Conservation (phyloP, 2,113 vertebrate species). For the Labeo catla region DNA sequence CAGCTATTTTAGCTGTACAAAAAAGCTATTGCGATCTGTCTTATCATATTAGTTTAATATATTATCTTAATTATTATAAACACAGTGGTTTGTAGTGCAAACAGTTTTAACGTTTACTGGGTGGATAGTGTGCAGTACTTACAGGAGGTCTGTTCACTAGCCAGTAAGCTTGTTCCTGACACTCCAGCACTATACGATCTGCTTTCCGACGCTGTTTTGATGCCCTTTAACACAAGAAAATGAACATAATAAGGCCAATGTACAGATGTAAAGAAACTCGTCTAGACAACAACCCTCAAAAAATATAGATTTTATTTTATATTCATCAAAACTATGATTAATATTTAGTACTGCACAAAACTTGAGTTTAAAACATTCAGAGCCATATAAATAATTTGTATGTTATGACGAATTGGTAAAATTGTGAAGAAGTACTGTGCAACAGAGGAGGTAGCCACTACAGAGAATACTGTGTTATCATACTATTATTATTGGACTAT, state of each 20-base stretch:
- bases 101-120: no score
- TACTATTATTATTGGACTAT: background rate
- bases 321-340: background rate
- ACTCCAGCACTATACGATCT: slow-evolving; percentile 91
- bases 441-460: background rate
- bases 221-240: slow-evolving; percentile 75
- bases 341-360: background rate
- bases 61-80: no score
- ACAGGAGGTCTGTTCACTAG: slow-evolving; percentile 91
- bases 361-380: background rate
- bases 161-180: slow-evolving; percentile 94
- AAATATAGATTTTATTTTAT: background rate
- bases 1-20: no score
- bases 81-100: no score
- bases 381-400: background rate
- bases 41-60: no score
- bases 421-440: background rate
- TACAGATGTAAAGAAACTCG: background rate
- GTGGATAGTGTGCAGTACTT: slow-evolving; percentile 49
- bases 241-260: slow-evolving; percentile 21
- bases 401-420: background rate
- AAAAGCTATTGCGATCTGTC: no score
- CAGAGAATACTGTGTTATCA: background rate
- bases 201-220: slow-evolving; percentile 90
- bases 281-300: background rate